Base-by-base conservation (phyloP, 2,113 vertebrate genomes). In the Brachirus orientalis region DNA sequence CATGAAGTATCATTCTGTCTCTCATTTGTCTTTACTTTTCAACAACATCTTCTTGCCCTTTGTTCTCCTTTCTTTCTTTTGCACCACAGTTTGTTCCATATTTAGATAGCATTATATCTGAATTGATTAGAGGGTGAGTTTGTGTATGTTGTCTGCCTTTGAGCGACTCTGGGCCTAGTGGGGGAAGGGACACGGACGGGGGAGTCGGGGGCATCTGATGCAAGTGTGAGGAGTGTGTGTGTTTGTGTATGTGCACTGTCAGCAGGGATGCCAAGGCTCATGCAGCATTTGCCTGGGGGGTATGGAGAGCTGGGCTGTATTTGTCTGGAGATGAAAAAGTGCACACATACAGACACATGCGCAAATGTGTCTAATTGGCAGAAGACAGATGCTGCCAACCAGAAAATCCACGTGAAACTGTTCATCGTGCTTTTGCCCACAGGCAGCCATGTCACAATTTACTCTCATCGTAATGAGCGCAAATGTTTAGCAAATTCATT, bases 361-460 rank as follows among this genome's bases (percentile, higher is more conserved):
- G 50, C 60, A 40, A 10, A 56, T 53, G 64, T 40, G 16, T 77
- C 75, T 90, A 91, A 90, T 90, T 90, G 90, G 86, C 84, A 88
- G 82, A 84, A 86, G 77, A 85, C 89, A 87, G 83, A 90, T 90
- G 86, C 88, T 85, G 72, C 79, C 86, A 82, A 86, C 84, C 88
- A 85, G 86, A 87, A 36, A 79, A 54, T 51, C 51, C 71, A 88
- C 83, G 81, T 83, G 78, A 88, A 87, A 72, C 82, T 75, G 35
- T 68, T 77, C 69, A 64, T 85, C 45, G 52, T 72, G 69, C 74
- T 77, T 41, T 72, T 64, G 73, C 83, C 88, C 56, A 63, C 16
- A 79, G 90, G 87, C 88, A 77, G 60, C 82, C 75, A 87, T 46
- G 73, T 73, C 79, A 86, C 87, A 89, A 86, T 85, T 84, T 84